A percentile compares a stretch with the other conserved stretches of the same genome.
phyloP scores from a whole-genome alignment of 1,140 invertebrate species.

The Bombus polaris region DNA sequence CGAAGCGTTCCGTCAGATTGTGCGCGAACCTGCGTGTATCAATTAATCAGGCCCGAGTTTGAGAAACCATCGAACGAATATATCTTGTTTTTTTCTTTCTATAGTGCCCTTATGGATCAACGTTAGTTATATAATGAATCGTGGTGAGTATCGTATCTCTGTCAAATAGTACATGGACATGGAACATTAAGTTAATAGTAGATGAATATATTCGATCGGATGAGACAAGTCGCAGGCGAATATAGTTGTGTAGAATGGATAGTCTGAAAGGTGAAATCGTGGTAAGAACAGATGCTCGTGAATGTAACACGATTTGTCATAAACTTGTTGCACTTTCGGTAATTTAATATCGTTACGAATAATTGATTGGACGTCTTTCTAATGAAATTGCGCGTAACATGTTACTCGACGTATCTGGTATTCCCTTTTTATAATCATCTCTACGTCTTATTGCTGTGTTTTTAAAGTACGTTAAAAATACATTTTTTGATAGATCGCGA shows the following conservation, averaged over 20 bases:
- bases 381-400: slow-evolving; percentile 7
- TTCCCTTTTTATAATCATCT: neutral
- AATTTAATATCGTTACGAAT: slow-evolving; percentile 24
- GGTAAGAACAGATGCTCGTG: neutral
- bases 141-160: neutral
- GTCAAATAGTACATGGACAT: neutral
- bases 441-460: neutral
- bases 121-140: neutral
- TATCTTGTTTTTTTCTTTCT: neutral
- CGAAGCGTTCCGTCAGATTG: slow-evolving; percentile 15
- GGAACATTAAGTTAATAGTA: neutral
- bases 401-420: neutral
- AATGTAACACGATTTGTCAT: slow-evolving; percentile 4
- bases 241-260: neutral
- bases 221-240: neutral
- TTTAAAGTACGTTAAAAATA: neutral
- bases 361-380: neutral
- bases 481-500: neutral
- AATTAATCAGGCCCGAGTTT: slow-evolving; percentile 1
- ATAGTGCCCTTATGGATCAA: neutral
- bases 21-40: neutral
- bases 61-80: neutral
- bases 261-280: neutral
- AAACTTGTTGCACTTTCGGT: slow-evolving; percentile 1
- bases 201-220: neutral